These are phyloP conservation scores for Hyperoodon ampullatus DNA, from an alignment of 2,113 vertebrate species.

Conservation along the genomic window DNA sequence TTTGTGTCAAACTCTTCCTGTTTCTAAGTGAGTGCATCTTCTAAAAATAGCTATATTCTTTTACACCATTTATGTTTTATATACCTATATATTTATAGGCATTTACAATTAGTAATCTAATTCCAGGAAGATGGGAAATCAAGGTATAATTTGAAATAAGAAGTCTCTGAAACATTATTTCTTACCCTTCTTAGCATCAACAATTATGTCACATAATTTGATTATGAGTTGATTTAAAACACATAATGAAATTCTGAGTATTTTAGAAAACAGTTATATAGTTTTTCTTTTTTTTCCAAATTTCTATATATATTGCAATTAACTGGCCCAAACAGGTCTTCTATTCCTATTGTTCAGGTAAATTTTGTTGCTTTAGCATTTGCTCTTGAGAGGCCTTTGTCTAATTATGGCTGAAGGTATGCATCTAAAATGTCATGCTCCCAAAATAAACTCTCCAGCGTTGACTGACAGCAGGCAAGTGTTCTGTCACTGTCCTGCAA, in stretches of 20 bases:
- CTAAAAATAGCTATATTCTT: slow-evolving; percentile 34
- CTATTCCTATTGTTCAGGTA: slow-evolving; percentile 30
- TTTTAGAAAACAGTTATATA: slow-evolving; percentile 54
- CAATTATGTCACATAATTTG: slow-evolving; percentile 39
- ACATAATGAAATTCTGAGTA: slow-evolving; percentile 47
- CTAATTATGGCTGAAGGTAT: slow-evolving; percentile 84
- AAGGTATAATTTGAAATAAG: slow-evolving; percentile 23
- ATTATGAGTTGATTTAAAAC: slow-evolving; percentile 52
- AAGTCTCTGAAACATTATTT: slow-evolving; percentile 33
- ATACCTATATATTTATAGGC: neutral
- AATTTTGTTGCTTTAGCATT: slow-evolving; percentile 57
- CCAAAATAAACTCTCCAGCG: slow-evolving; percentile 90
- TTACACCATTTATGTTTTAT: neutral
- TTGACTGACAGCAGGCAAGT: slow-evolving; percentile 98
- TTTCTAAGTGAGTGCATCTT: slow-evolving; percentile 8
- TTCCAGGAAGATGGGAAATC: slow-evolving; percentile 32
- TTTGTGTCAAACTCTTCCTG: neutral
- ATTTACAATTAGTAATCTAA: slow-evolving; percentile 21
- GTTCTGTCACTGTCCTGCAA: slow-evolving; percentile 92
- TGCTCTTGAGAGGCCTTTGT: slow-evolving; percentile 83
- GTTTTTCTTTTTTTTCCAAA: slow-evolving; percentile 30
- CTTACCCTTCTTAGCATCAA: neutral
- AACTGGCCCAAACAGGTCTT: neutral
- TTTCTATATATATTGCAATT: slow-evolving; percentile 34
- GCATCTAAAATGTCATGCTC: slow-evolving; percentile 90